Percentiles rank a stretch among this genome's conserved stretches.
These are phyloP conservation scores for Mercenaria mercenaria DNA, from an alignment of 1,140 invertebrate species.

Conservation along the genomic window DNA sequence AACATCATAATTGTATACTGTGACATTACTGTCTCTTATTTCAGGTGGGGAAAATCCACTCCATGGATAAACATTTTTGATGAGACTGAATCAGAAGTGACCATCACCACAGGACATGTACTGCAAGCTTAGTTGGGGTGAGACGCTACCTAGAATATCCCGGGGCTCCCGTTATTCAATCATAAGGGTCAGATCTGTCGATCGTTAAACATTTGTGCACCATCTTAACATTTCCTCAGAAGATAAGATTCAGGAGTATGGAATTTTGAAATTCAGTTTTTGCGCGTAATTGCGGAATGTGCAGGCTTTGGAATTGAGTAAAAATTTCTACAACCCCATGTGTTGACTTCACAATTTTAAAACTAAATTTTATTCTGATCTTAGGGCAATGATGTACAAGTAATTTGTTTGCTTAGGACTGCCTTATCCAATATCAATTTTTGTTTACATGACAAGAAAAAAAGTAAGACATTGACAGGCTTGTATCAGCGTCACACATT, in stretches of 20 bases:
- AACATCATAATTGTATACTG: too few species aligned
- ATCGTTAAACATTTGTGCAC: slow-evolving; percentile 26
- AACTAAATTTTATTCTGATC: too few species aligned
- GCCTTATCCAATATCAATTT: too few species aligned
- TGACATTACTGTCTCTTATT: neutral
- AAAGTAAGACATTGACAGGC: too few species aligned
- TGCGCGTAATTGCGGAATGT: neutral
- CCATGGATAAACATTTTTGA: neutral
- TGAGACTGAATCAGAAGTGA: neutral
- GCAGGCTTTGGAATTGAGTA: neutral
- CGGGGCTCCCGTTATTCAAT: neutral
- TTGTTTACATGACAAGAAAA: too few species aligned
- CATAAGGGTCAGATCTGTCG: neutral
- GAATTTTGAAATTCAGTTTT: neutral
- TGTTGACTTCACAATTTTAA: too few species aligned
- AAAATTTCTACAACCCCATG: too few species aligned
- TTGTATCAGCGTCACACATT: too few species aligned
- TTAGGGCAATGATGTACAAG: too few species aligned
- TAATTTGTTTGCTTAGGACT: too few species aligned
- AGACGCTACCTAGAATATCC: neutral
- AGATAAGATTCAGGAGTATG: neutral
- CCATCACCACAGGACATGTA: neutral
- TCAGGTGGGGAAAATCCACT: neutral
- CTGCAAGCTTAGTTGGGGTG: neutral
- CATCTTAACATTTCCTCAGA: neutral